Evolutionary conservation across 2,888 invertebrate genomes (phyloP), one percentile per base, ranked within the genome.

Genomic region (Agapostemon virescens): DNA sequence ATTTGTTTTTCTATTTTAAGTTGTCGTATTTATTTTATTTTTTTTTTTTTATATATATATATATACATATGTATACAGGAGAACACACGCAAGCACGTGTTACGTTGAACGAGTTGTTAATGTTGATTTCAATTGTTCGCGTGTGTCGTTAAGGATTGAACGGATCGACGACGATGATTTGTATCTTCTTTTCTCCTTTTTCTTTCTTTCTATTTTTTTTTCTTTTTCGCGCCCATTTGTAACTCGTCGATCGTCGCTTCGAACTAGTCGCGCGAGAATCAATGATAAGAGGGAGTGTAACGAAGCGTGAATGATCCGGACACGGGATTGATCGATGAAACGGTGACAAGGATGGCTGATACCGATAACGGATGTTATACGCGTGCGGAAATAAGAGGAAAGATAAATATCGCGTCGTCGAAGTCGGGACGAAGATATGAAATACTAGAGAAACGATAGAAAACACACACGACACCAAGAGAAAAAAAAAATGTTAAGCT

Each of bases 1-100:
- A 63, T 72, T 58, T 42, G 76, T 85, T 86, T 68, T 79, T 73
- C 79, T 86, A 88, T 88, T 88, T 86, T 88, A 90, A 89, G 85
- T 87, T 87, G 88, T 85, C 83, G 73, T 91, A 90, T 90, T 91
- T 91, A 90, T 90, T 89, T 87, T 88, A 84, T 88, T 89, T 85
- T 89, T 88, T 87, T 88, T 80, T 42, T n/a, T 49, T n/a, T 3
- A 49, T n/a, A 45, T n/a, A 45, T 49, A 73, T 75, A 72, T 74
- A 77, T 73, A 72, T 74, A 74, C 58, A 45, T 45, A 72, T 66
- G 81, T 49, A 67, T 6, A 76, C 26, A 78, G 26, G 69, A n/a
- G 20, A 30, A 64, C 38, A 68, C 79, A 26, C 30, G 45, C 42
- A 26, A 5, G 36, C 40, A 55, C 63, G 71, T 69, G 73, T 81